phyloP scores from a whole-genome alignment of 2,113 vertebrate species.

The Eulacestoma nigropectus region DNA sequence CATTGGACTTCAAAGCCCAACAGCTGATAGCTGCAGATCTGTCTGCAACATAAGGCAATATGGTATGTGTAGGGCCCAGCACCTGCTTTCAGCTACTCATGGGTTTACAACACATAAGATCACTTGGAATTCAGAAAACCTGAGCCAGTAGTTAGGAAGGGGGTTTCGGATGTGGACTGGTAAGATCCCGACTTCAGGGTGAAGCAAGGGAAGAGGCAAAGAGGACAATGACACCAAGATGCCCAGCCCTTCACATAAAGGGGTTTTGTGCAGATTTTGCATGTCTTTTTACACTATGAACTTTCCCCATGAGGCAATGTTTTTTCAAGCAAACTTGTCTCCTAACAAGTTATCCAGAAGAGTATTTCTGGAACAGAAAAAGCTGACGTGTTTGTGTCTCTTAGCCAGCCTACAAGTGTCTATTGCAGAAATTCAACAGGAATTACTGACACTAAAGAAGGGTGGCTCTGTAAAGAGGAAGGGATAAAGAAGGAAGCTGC shows the following conservation, averaged over 20 bases:
- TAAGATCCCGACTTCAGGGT: background rate
- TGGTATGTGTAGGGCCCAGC: slow-evolving; percentile 31
- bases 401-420: background rate
- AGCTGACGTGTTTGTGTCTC: background rate
- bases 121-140: slow-evolving; percentile 16
- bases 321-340: background rate
- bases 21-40: slow-evolving; percentile 14
- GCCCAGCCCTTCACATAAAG: background rate
- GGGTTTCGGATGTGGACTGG: background rate
- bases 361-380: background rate
- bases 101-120: background rate
- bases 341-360: background rate
- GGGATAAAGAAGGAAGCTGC: background rate
- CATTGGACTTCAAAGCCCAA: slow-evolving; percentile 38
- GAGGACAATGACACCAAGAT: background rate
- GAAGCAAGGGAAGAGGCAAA: background rate
- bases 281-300: background rate
- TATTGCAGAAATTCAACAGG: background rate
- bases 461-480: background rate
- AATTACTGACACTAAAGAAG: background rate
- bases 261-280: background rate
- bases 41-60: slow-evolving; percentile 51
- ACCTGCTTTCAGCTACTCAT: slow-evolving; percentile 23
- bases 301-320: background rate
- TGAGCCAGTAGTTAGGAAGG: background rate